Evolutionary conservation across 92 coral and sea anemone species (phyloP).

Genomic region (Desmophyllum pertusum): DNA sequence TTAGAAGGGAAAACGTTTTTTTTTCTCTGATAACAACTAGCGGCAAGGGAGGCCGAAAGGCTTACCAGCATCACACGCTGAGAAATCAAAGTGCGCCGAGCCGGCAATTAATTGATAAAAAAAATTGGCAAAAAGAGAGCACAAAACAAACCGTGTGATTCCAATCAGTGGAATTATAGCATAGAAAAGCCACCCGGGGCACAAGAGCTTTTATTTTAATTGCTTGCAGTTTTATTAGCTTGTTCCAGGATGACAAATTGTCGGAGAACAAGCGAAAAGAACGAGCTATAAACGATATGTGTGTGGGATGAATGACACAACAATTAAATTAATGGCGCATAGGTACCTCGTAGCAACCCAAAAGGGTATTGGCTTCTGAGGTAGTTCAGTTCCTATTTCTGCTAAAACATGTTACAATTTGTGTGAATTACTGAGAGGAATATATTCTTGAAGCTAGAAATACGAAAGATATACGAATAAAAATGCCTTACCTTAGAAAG

Average conservation of each 20-base stretch:
- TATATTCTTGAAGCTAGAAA: too few species aligned
- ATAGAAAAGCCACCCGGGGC: neutral
- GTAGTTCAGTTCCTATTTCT: too few species aligned
- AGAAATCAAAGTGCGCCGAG: slow-evolving; percentile 1
- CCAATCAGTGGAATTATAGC: neutral
- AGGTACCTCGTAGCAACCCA: too few species aligned
- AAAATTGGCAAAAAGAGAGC: neutral
- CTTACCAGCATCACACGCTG: neutral
- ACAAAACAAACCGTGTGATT: neutral
- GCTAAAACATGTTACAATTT: too few species aligned
- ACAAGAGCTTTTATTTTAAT: neutral
- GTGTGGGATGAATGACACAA: too few species aligned
- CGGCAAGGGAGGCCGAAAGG: slow-evolving; percentile 5
- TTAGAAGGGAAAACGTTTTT: neutral
- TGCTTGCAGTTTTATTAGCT: neutral
- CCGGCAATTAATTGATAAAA: slow-evolving; percentile 1
- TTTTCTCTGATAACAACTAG: neutral
- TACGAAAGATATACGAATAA: too few species aligned
- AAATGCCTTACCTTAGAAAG: too few species aligned
- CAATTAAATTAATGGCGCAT: too few species aligned
- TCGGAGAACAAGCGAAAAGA: neutral
- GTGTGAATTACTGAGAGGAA: too few species aligned
- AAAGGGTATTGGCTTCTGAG: too few species aligned
- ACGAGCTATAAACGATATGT: too few species aligned
- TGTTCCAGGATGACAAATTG: neutral